Conservation (phyloP, 2,888 invertebrate species). For the Ectropis crepuscularia region DNA sequence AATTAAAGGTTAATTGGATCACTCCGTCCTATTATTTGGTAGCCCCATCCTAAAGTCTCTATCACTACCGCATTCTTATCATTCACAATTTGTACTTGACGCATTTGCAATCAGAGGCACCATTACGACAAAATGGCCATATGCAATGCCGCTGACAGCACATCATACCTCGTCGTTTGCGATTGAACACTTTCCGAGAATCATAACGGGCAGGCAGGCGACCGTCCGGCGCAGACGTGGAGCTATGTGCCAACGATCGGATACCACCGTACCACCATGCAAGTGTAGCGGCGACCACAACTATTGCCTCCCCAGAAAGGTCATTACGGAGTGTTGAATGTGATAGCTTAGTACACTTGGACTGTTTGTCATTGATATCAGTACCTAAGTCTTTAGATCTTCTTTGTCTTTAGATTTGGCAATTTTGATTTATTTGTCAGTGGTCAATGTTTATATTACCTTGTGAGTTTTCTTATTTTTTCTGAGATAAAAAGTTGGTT, state of each 20-base stretch:
- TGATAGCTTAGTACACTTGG: conserved; percentile 10
- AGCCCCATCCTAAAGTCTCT: no score
- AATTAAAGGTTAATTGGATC: no score
- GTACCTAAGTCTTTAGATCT: no score
- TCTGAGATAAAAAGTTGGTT: no score
- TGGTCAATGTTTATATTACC: no score
- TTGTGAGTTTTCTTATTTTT: no score
- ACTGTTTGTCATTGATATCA: no score
- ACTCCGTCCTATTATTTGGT: no score
- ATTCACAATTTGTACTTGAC: conserved; percentile 6
- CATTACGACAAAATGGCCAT: conserved; percentile 29
- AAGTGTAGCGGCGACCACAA: conserved; percentile 38
- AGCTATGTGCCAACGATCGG: conserved; percentile 35
- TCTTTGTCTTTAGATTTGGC: no score
- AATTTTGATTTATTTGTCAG: no score
- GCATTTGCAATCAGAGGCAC: conserved; percentile 11
- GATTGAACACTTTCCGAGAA: conserved; percentile 43
- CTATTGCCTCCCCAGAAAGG: conserved; percentile 42
- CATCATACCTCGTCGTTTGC: conserved; percentile 34
- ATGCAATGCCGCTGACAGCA: conserved; percentile 31
- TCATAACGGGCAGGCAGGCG: conserved; percentile 41
- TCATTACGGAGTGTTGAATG: conserved; percentile 41
- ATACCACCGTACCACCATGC: conserved; percentile 28
- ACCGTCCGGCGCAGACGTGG: conserved; percentile 39
- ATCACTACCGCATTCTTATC: background rate